Evolutionary conservation across 1,140 invertebrate species (phyloP).

Genomic region (Doryteuthis pealeii): DNA sequence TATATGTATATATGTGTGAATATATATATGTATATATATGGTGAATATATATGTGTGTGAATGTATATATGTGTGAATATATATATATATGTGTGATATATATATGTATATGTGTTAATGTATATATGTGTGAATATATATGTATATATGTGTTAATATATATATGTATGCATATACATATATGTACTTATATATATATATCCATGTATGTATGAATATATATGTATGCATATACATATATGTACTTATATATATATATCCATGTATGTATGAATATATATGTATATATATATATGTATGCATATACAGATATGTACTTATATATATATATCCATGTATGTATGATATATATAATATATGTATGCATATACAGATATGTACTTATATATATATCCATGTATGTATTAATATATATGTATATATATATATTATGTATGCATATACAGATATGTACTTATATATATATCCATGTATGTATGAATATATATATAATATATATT

Average conservation of each 20-base stretch:
- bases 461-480: background rate
- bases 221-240: background rate
- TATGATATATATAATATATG: too few species aligned
- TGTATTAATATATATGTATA: too few species aligned
- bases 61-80: background rate
- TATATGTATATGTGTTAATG: too few species aligned
- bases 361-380: too few species aligned
- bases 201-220: background rate
- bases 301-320: too few species aligned
- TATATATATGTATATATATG: constrained; percentile 2
- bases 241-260: background rate
- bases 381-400: too few species aligned
- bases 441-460: background rate
- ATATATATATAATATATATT: background rate
- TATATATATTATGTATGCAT: background rate
- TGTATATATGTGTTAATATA: too few species aligned
- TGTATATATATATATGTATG: too few species aligned
- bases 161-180: background rate
- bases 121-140: too few species aligned
- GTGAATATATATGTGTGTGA: background rate
- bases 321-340: too few species aligned
- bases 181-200: background rate
- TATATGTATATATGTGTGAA: background rate
- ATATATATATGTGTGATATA: background rate
- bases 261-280: background rate